Conservation (phyloP, 2,888 invertebrate genomes). For the Doris montereyensis region DNA sequence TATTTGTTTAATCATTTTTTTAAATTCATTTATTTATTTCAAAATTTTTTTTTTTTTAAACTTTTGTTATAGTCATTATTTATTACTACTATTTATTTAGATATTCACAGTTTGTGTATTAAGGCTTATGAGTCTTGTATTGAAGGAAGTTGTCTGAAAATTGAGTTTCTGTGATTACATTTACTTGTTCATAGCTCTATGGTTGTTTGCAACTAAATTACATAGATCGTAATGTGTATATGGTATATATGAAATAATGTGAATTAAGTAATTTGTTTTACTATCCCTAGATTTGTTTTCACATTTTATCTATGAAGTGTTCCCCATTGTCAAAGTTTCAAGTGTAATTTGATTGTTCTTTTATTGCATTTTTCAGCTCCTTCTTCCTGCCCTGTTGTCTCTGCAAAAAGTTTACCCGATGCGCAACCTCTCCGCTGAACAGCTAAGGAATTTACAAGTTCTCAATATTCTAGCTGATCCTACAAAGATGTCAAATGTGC, state of each 20-base stretch:
- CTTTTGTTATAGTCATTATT: too few relatives aligned
- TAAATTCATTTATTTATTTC: neutral
- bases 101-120: too few relatives aligned
- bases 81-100: too few relatives aligned
- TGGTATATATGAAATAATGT: neutral
- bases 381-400: conserved; percentile 90
- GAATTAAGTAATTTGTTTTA: neutral
- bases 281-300: neutral
- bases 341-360: too few relatives aligned
- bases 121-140: too few relatives aligned
- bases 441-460: conserved; percentile 83
- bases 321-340: too few relatives aligned
- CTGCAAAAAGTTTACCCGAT: conserved; percentile 89
- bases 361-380: conserved; percentile 59
- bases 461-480: conserved; percentile 93
- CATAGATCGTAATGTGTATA: too few relatives aligned
- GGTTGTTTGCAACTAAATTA: too few relatives aligned
- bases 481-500: conserved; percentile 92
- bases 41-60: neutral
- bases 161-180: too few relatives aligned
- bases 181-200: too few relatives aligned
- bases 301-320: neutral
- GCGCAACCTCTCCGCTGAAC: conserved; percentile 92
- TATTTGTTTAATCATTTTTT: too few relatives aligned
- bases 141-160: too few relatives aligned